Evolutionary conservation across 1,140 invertebrate species (phyloP), one percentile per base, ranked within the genome.

Genomic region (Musca domestica): DNA sequence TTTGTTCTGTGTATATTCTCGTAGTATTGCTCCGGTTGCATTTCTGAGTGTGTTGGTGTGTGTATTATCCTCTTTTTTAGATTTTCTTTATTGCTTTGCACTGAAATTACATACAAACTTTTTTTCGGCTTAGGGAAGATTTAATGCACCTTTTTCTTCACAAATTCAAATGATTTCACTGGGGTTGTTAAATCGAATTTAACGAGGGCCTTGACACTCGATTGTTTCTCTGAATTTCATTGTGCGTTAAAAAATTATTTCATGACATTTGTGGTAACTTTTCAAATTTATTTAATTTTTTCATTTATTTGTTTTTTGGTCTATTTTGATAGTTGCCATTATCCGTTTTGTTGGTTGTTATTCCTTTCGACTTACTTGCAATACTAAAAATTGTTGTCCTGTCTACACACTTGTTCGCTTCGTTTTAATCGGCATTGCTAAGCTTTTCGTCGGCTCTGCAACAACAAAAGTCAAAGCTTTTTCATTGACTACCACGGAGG

Each of bases 351-450:
- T 69, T 41, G 69, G 76, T 71, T 71, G 75, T 67, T 73, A 65
- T 74, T 76, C 69, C 65, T 71, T 71, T 75, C 70, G 72, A 77
- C 74, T 77, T 71, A 75, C 75, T 73, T 69, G 70, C 71, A 73
- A 71, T 72, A 79, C 77, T 79, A 72, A 76, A 76, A 66, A 73
- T 78, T 61, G 56, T 61, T 41, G 34, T 61, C 74, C 72, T 79
- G 70, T 79, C 75, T 79, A 78, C 77, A 79, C 77, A 79, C 77
- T 79, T 79, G 75, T 78, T 78, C 74, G 77, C 77, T 78, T 61
- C 56, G 56, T 61, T 61, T 76, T 75, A 51, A 56, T 47, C 30
- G 20, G 22, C 49, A 27, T 34, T 30, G 14, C 23, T 47, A 47
- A 65, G 64, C 64, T 65, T 51, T 65, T 68, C n/a, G 7, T 19